Conservation (phyloP, 2,113 vertebrate species). For the Peromyscus polionotus region DNA sequence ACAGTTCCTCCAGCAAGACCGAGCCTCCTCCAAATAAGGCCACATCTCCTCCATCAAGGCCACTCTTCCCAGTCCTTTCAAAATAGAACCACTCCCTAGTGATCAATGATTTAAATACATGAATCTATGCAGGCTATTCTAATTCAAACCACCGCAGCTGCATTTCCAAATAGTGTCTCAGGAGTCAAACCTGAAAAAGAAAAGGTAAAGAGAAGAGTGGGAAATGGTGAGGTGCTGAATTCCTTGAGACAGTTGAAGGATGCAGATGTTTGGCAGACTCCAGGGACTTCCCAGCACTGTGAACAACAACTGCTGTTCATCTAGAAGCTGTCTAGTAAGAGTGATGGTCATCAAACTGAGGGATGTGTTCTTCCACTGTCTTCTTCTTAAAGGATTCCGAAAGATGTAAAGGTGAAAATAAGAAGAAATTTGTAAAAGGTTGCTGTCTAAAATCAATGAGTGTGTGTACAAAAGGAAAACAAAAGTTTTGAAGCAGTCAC, state of each 20-base stretch:
- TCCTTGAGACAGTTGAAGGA: slow-evolving; percentile 71
- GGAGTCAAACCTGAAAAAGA: neutral
- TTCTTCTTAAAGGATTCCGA: slow-evolving; percentile 14
- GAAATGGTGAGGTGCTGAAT: slow-evolving; percentile 74
- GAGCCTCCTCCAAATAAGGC: neutral
- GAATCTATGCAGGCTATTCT: neutral
- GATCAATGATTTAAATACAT: neutral
- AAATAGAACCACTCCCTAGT: neutral
- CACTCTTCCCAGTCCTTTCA: neutral
- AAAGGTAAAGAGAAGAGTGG: neutral
- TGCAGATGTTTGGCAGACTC: slow-evolving; percentile 65
- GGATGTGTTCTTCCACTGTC: slow-evolving; percentile 69
- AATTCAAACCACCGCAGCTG: neutral
- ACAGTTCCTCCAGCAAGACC: neutral
- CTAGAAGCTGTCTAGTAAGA: slow-evolving; percentile 75
- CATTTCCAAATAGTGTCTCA: neutral
- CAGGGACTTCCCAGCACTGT: slow-evolving; percentile 9
- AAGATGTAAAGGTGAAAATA: slow-evolving; percentile 65
- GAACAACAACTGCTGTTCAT: slow-evolving; percentile 68
- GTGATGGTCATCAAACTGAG: slow-evolving; percentile 75
- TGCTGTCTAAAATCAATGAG: neutral
- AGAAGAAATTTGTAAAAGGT: neutral
- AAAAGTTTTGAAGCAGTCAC: neutral
- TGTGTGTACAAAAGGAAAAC: neutral
- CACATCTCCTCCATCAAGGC: neutral